Percentiles rank a stretch among this genome's conserved stretches.
Conservation (phyloP, 2,797 vertebrate species). For the Rhynchotus rufescens region DNA sequence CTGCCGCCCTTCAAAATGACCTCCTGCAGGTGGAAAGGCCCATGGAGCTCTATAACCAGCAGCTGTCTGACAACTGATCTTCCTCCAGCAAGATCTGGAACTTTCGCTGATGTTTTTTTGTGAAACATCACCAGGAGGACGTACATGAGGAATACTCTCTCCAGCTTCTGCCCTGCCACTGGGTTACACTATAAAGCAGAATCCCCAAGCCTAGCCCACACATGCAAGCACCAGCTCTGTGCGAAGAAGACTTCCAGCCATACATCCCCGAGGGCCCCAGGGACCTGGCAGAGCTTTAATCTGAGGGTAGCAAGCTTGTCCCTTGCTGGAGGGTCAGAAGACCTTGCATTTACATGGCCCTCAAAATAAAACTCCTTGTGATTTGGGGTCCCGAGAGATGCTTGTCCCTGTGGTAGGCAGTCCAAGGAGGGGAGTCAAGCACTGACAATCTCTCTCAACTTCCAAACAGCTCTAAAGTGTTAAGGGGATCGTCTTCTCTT, state of each 20-base stretch:
- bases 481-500: background rate
- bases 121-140: accelerated
- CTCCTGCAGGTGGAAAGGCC: background rate
- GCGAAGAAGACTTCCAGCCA: background rate
- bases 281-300: background rate
- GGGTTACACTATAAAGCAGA: background rate
- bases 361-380: background rate
- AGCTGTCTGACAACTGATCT: background rate
- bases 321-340: background rate
- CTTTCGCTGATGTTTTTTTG: background rate
- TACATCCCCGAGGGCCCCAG: background rate
- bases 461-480: background rate
- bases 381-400: accelerated
- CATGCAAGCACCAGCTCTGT: background rate
- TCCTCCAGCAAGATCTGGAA: background rate
- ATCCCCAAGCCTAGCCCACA: background rate
- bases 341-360: background rate
- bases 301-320: accelerated
- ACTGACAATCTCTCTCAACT: background rate
- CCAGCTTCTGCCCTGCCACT: no score
- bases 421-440: background rate
- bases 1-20: background rate
- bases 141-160: accelerated
- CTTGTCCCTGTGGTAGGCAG: accelerated
- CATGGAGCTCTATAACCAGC: background rate